phyloP scores from a whole-genome alignment of 2,113 vertebrate genomes.

The Cyprinus carpio region DNA sequence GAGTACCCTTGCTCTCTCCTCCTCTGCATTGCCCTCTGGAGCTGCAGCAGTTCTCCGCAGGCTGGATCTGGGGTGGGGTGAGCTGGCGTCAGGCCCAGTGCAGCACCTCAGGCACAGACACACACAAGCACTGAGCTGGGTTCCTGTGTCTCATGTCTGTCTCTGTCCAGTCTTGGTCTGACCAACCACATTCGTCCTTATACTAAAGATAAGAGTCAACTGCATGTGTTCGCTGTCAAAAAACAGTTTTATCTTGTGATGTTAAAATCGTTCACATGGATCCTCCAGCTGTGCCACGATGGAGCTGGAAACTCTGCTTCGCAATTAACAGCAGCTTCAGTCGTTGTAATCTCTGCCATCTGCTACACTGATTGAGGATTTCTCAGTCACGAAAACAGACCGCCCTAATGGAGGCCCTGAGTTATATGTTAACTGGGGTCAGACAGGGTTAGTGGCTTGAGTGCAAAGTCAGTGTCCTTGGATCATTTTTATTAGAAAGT shows the following conservation, averaged over 20 bases:
- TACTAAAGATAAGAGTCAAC: constrained; percentile 33
- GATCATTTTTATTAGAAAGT: background rate
- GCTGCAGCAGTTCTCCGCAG: constrained; percentile 76
- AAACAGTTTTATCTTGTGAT: background rate
- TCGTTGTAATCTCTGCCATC: constrained; percentile 42
- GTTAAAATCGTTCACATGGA: background rate
- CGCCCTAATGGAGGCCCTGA: constrained; percentile 31
- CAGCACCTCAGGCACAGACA: constrained; percentile 37
- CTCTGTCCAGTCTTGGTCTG: background rate
- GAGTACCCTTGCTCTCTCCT: constrained; percentile 62
- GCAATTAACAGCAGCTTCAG: background rate
- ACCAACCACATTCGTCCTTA: background rate
- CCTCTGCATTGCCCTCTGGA: constrained; percentile 75
- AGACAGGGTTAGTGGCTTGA: background rate
- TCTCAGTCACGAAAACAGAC: constrained; percentile 53
- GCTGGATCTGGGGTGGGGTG: constrained; percentile 73
- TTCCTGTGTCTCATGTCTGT: constrained; percentile 10
- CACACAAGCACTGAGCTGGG: background rate
- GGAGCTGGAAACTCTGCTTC: background rate
- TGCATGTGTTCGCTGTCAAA: background rate
- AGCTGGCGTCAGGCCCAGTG: constrained; percentile 68
- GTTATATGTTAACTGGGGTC: constrained; percentile 19
- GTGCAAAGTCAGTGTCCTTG: background rate
- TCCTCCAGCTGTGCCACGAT: background rate
- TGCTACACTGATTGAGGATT: constrained; percentile 57